Conservation (phyloP, 2,888 invertebrate genomes). For the Macropis europaea region DNA sequence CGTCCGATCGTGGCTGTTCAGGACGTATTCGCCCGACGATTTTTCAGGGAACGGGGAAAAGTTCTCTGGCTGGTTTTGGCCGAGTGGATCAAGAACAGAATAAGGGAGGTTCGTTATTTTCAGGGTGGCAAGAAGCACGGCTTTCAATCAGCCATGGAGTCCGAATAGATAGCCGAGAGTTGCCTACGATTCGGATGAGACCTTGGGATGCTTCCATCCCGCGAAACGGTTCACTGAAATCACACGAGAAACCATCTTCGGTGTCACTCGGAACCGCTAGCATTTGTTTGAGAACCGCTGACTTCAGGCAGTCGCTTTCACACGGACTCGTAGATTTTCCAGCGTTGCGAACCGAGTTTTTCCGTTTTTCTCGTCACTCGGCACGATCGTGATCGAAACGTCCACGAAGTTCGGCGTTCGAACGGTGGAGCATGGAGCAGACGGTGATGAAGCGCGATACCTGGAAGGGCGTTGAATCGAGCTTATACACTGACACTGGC, state of each 20-base stretch:
- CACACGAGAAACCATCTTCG: not conserved
- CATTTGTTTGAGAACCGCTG: not conserved
- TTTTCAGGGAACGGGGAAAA: slow-evolving; percentile 58
- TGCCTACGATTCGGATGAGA: not conserved
- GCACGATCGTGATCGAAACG: not conserved
- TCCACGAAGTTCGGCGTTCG: not conserved
- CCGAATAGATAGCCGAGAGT: slow-evolving; percentile 5
- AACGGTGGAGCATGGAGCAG: not conserved
- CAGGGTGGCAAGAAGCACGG: slow-evolving; percentile 30
- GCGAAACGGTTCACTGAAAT: slow-evolving; percentile 23
- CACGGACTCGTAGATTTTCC: slow-evolving; percentile 32
- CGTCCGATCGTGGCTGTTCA: slow-evolving; percentile 57
- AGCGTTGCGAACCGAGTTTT: not conserved
- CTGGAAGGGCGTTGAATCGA: slow-evolving; percentile 56
- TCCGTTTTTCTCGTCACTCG: not conserved
- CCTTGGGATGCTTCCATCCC: too few species aligned
- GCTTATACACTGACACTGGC: slow-evolving; percentile 60
- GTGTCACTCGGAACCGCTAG: not conserved
- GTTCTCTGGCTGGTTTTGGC: slow-evolving; percentile 58
- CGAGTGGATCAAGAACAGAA: slow-evolving; percentile 57
- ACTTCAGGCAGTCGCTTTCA: slow-evolving; percentile 16
- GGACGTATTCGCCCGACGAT: slow-evolving; percentile 47
- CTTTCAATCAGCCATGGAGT: slow-evolving; percentile 9
- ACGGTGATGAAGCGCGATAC: slow-evolving; percentile 47
- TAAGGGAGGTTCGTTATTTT: slow-evolving; percentile 40